Percentiles rank a stretch among this genome's conserved stretches.
Evolutionary conservation across 1,140 invertebrate genomes (phyloP).

Genomic region (Drosophila mayri): DNA sequence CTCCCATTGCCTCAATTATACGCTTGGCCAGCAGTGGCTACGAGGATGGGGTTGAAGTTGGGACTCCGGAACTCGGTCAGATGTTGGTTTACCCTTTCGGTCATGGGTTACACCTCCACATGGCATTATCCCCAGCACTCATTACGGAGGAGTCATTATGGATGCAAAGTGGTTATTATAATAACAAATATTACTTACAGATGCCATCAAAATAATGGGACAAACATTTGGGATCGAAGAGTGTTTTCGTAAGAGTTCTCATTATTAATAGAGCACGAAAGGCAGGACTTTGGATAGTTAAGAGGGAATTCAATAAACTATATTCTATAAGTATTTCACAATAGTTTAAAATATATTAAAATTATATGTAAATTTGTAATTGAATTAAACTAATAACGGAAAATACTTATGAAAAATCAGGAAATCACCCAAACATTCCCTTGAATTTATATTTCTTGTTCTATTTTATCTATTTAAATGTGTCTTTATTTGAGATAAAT

Average conservation of each 20-base stretch:
- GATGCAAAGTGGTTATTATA: constrained; percentile 42
- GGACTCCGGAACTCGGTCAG: constrained; percentile 67
- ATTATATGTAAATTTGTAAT: too few species aligned
- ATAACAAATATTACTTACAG: constrained; percentile 42
- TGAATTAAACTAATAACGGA: too few species aligned
- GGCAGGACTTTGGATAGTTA: not conserved
- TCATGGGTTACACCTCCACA: constrained; percentile 73
- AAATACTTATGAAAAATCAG: too few species aligned
- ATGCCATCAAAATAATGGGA: constrained; percentile 16
- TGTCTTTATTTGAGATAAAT: too few species aligned
- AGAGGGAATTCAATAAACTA: not conserved
- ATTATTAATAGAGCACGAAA: not conserved
- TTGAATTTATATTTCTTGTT: too few species aligned
- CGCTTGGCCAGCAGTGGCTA: constrained; percentile 48
- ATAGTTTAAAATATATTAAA: too few species aligned
- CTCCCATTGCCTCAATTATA: constrained; percentile 66
- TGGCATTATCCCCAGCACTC: constrained; percentile 35
- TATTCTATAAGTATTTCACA: too few species aligned
- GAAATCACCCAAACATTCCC: too few species aligned
- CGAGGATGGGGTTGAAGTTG: not conserved
- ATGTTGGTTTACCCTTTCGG: constrained; percentile 74
- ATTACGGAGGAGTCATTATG: constrained; percentile 35
- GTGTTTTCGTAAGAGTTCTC: not conserved
- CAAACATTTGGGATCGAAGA: too few species aligned
- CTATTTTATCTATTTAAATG: too few species aligned